Evolutionary conservation across 2,888 invertebrate species (phyloP).

Genomic region (Notodonta ziczac): DNA sequence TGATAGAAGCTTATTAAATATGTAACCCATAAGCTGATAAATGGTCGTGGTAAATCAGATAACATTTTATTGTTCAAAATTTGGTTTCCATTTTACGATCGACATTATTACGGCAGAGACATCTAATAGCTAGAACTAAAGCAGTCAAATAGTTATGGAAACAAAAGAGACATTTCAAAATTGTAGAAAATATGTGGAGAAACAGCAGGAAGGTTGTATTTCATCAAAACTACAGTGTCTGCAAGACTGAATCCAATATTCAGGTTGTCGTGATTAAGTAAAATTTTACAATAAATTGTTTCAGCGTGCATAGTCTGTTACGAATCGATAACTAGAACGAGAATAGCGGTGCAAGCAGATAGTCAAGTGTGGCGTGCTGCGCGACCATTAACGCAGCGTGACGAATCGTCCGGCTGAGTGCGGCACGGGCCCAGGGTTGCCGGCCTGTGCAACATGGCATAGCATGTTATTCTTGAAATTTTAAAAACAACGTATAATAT

Average conservation of each 20-base stretch:
- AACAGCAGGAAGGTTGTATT: not conserved
- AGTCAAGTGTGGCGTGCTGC: constrained; percentile 80
- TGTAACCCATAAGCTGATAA: constrained; percentile 22
- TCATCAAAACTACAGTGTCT: not conserved
- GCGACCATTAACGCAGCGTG: constrained; percentile 82
- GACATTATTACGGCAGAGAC: constrained; percentile 20
- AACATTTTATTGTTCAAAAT: constrained; percentile 36
- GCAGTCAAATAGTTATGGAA: not conserved
- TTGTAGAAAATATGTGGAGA: not conserved
- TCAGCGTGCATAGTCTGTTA: constrained; percentile 45
- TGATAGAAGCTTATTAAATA: constrained; percentile 23
- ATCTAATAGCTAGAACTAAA: constrained; percentile 5
- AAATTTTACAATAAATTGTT: constrained; percentile 24
- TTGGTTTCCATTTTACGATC: constrained; percentile 29
- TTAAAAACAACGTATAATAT: not conserved
- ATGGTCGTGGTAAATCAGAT: constrained; percentile 36
- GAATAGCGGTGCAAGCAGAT: constrained; percentile 66
- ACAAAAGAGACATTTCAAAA: not conserved
- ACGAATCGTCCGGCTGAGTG: constrained; percentile 72
- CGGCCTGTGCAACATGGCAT: constrained; percentile 17
- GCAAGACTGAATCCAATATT: not conserved
- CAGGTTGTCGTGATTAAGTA: constrained; percentile 13
- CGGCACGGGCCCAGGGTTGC: constrained; percentile 41
- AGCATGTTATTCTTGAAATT: not conserved
- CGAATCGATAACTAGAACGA: constrained; percentile 57